A percentile compares a stretch with the other conserved stretches of the same genome.
Evolutionary conservation across 2,797 vertebrate genomes (phyloP).

Genomic region (Pangasius mekongensis): DNA sequence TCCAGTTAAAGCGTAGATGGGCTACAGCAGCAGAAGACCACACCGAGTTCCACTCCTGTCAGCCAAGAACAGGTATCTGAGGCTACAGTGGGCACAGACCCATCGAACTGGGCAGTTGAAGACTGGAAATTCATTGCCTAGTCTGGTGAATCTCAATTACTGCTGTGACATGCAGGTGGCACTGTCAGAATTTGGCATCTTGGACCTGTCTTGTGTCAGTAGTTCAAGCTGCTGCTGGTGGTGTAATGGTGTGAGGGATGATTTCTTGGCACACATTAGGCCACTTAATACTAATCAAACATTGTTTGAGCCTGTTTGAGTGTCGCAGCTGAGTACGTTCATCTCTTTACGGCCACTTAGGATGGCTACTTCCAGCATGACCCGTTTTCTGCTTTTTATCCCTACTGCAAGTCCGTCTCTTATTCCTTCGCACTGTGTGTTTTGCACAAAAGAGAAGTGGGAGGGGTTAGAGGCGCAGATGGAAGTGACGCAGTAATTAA

Average conservation of each 20-base stretch:
- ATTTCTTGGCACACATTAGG: not conserved
- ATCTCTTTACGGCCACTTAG: no score
- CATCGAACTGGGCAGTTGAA: not conserved
- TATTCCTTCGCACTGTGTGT: not conserved
- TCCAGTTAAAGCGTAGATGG: not conserved
- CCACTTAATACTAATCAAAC: not conserved
- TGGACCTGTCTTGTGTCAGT: not conserved
- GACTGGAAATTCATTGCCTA: not conserved
- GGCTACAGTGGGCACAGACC: not conserved
- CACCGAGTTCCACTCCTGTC: not conserved
- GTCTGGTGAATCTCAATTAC: not conserved
- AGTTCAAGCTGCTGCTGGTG: not conserved
- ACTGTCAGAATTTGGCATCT: not conserved
- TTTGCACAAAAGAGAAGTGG: not conserved
- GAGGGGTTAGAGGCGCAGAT: conserved; percentile 23
- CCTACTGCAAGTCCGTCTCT: not conserved
- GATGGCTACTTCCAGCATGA: not conserved
- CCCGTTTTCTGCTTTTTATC: not conserved
- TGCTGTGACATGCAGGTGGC: not conserved
- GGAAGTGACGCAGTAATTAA: conserved; percentile 32
- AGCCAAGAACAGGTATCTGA: not conserved
- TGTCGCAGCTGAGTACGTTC: not conserved
- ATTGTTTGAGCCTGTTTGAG: not conserved
- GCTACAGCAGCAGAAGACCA: not conserved
- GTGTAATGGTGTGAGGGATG: not conserved